Evolutionary conservation across 2,113 vertebrate species (phyloP).

Genomic region (Engystomops pustulosus): DNA sequence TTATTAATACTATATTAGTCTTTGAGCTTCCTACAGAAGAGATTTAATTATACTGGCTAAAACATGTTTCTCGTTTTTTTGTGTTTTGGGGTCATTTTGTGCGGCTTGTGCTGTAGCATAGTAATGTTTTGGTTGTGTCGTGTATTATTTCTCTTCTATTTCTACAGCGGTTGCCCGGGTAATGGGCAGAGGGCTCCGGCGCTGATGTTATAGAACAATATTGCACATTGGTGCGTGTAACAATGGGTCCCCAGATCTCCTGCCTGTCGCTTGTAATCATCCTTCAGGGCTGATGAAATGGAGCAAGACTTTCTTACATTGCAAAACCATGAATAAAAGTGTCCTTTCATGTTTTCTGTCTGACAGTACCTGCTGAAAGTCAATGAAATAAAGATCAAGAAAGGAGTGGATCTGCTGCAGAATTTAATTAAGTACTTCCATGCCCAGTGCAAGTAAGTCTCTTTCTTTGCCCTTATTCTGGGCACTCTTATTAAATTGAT

Average conservation of each 20-base stretch:
- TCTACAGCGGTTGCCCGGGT: not conserved
- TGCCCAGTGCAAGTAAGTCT: conserved; percentile 95
- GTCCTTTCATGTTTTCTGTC: conserved; percentile 53
- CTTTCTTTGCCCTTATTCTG: not conserved
- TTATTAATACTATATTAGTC: not conserved
- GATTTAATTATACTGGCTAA: not conserved
- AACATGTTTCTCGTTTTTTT: not conserved
- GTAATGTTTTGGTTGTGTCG: not conserved
- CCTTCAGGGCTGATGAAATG: conserved; percentile 1
- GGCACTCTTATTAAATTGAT: not conserved
- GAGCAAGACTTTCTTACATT: not conserved
- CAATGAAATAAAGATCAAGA: conserved; percentile 98
- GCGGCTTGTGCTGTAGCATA: not conserved
- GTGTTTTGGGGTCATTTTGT: not conserved
- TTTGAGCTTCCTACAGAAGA: not conserved
- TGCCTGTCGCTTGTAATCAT: not conserved
- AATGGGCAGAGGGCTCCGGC: not conserved
- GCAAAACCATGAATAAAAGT: not conserved
- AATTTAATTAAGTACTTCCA: conserved; percentile 98
- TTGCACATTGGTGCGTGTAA: conserved; percentile 2
- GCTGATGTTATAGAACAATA: not conserved
- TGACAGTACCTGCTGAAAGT: conserved; percentile 95
- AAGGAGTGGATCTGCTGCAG: conserved; percentile 95
- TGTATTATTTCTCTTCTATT: not conserved
- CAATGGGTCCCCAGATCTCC: not conserved